Conservation (phyloP, 2,113 vertebrate genomes). For the Morone saxatilis region DNA sequence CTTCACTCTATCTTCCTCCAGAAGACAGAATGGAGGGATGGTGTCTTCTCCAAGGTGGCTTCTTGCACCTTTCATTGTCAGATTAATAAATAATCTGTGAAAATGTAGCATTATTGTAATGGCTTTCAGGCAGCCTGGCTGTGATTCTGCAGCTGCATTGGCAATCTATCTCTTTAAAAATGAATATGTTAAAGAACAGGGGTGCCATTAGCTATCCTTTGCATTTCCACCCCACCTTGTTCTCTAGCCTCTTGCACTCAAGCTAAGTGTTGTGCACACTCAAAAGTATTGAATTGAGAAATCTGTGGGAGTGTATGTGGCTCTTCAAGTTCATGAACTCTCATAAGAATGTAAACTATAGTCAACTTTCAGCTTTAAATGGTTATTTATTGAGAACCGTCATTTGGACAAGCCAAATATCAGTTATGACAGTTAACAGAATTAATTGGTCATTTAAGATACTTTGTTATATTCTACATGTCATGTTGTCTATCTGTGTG, state of each 20-base stretch:
- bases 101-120: constrained; percentile 83
- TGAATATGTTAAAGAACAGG: constrained; percentile 82
- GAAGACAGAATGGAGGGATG: constrained; percentile 55
- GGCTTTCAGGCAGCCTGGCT: constrained; percentile 78
- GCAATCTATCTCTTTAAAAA: constrained; percentile 85
- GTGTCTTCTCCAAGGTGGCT: constrained; percentile 68
- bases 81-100: constrained; percentile 87
- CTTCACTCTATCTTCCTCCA: constrained; percentile 56
- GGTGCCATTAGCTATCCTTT: constrained; percentile 79
- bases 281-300: constrained; percentile 35
- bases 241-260: constrained; percentile 72
- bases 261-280: constrained; percentile 69
- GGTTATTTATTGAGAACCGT: neutral
- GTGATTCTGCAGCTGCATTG: constrained; percentile 56
- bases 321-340: constrained; percentile 33
- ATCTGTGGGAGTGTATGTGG: constrained; percentile 19
- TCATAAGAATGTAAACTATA: constrained; percentile 7
- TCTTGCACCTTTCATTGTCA: constrained; percentile 77
- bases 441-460: neutral
- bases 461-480: neutral
- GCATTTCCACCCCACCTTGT: constrained; percentile 79
- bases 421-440: neutral
- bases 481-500: constrained; percentile 1
- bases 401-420: neutral
- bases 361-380: constrained; percentile 13